These are phyloP conservation scores for Ichneumoninae sp. DNA, from an alignment of 2,888 invertebrate species.

Conservation along the genomic window DNA sequence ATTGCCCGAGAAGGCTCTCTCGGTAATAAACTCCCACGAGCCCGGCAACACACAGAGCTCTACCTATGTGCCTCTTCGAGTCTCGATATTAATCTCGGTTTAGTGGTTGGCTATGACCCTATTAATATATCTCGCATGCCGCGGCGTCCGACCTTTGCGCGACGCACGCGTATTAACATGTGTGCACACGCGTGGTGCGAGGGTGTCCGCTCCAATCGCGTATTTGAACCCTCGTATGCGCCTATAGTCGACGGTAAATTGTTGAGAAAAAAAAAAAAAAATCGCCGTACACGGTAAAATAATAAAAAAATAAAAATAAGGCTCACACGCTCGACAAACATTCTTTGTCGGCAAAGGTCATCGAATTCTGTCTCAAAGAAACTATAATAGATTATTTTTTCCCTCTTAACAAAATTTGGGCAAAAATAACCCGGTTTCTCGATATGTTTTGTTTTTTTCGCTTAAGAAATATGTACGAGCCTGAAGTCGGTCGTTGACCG, in stretches of 20 bases:
- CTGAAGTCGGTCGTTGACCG: too few relatives aligned
- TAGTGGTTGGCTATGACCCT: constrained; percentile 71
- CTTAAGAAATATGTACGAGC: too few relatives aligned
- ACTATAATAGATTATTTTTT: too few relatives aligned
- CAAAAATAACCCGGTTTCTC: too few relatives aligned
- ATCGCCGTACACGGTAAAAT: too few relatives aligned
- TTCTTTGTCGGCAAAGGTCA: too few relatives aligned
- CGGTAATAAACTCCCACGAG: constrained; percentile 60
- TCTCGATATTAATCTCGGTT: constrained; percentile 71
- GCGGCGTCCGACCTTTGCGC: constrained; percentile 58
- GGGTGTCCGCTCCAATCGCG: constrained; percentile 12
- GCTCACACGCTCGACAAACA: too few relatives aligned
- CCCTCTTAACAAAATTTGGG: too few relatives aligned
- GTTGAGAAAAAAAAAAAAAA: background rate
- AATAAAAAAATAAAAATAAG: too few relatives aligned
- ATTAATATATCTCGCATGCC: constrained; percentile 68
- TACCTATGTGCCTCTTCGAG: constrained; percentile 49
- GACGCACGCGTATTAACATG: constrained; percentile 18
- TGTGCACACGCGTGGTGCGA: background rate
- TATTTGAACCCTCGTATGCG: background rate
- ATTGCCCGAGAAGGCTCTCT: constrained; percentile 38
- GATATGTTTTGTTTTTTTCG: too few relatives aligned
- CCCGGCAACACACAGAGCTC: constrained; percentile 2
- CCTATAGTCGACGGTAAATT: background rate
- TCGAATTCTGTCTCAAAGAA: too few relatives aligned